phyloP scores from a whole-genome alignment of 2,113 vertebrate genomes.

The Benthochromis sp. region DNA sequence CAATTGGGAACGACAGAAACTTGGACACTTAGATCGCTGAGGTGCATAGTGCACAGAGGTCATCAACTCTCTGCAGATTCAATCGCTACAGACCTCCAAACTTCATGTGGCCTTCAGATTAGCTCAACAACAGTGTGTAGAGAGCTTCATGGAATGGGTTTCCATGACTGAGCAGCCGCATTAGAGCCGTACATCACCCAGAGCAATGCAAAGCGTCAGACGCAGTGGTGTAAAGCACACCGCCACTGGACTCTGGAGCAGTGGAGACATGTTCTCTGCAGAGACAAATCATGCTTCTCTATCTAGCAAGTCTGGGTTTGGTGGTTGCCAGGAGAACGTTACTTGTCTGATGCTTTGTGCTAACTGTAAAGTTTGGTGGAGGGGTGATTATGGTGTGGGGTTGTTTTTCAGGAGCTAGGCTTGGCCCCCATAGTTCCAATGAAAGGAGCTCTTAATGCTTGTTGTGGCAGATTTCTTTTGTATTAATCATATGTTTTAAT shows the following conservation, averaged over 20 bases:
- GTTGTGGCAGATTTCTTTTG: neutral
- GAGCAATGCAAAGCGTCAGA: neutral
- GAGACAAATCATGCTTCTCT: rapidly evolving
- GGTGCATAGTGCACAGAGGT: neutral
- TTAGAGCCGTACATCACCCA: neutral
- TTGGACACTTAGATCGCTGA: neutral
- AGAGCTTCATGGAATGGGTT: neutral
- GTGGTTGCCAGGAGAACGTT: neutral
- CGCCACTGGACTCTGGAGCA: neutral
- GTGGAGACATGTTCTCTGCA: neutral
- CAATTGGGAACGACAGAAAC: neutral
- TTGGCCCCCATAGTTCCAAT: neutral
- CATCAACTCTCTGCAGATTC: neutral
- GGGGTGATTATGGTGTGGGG: neutral
- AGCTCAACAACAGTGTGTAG: neutral
- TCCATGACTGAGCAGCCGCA: neutral
- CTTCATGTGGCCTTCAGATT: neutral
- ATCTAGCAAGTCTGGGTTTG: neutral
- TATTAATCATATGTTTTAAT: neutral
- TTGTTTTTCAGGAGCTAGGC: neutral
- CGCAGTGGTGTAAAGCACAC: neutral
- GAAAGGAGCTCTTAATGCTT: neutral
- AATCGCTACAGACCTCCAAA: neutral
- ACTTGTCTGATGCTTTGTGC: neutral
- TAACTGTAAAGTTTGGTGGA: neutral